Base-by-base conservation (phyloP, 53 echinoderm and acorn worm species). In the Paracentrotus lividus region DNA sequence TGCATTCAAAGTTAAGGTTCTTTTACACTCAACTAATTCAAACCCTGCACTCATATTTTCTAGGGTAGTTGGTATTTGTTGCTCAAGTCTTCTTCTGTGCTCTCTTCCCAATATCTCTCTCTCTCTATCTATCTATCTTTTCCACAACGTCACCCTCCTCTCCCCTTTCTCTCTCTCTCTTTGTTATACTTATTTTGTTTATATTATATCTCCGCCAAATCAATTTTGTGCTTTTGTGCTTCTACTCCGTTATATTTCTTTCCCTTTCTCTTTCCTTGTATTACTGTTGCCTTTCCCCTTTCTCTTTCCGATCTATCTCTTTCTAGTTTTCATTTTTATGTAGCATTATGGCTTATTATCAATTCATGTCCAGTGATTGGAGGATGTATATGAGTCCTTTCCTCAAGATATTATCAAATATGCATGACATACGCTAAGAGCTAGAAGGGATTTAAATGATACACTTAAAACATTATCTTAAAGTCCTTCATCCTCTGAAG, bases 401-500 rank as follows among this genome's bases (percentile, higher is more conserved):
- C 72, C 72, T 20, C 72, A 16, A 72, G 72, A 72, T 40, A 72
- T 36, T 20, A 72, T 72, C 38, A 36, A 72, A 72, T 72, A 72
- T 72, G 72, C 72, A 67, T 67, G 29, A 8, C 51, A 51, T 51
- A 51, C 51, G 12, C 51, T 8, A 51, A 8, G n/a, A n/a, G n/a
- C n/a, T n/a, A n/a, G n/a, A n/a, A n/a, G n/a, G n/a, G n/a, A n/a
- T n/a, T n/a, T n/a, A n/a, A n/a, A n/a, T n/a, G n/a, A n/a, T n/a
- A n/a, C n/a, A n/a, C n/a, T n/a, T n/a, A n/a, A n/a, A n/a, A n/a
- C n/a, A n/a, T n/a, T n/a, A n/a, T n/a, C n/a, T n/a, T n/a, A n/a
- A n/a, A n/a, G n/a, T n/a, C n/a, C 12, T 12, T 51, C 7, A 51
- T 51, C 51, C 51, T 51, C 51, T 51, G 51, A 6, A 51, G 51